phyloP scores from a whole-genome alignment of 2,888 invertebrate genomes.

The Synanthedon myopaeformis region DNA sequence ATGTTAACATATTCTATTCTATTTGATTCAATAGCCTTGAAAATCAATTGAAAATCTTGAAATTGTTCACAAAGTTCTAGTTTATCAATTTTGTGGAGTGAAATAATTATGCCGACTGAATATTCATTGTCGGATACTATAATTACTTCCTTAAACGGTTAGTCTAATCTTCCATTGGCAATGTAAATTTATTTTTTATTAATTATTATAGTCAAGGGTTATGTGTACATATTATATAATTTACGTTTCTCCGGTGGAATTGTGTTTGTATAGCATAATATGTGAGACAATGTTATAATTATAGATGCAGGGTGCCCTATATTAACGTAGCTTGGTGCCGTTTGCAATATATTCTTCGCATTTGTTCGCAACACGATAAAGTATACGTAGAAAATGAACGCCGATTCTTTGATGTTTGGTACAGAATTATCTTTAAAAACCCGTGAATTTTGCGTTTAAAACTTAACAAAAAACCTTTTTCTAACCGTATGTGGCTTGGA shows the following conservation, averaged over 20 bases:
- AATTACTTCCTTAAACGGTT: conserved; percentile 49
- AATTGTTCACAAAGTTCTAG: too few relatives aligned
- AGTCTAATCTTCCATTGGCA: conserved; percentile 6
- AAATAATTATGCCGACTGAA: conserved; percentile 38
- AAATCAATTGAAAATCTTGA: too few relatives aligned
- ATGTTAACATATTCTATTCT: too few relatives aligned
- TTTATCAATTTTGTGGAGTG: not conserved
- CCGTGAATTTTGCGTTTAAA: not conserved
- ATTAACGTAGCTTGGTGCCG: conserved; percentile 24
- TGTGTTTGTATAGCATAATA: conserved; percentile 25
- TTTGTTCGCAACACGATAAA: conserved; percentile 7
- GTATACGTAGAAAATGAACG: conserved; percentile 10
- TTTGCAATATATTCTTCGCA: conserved; percentile 21
- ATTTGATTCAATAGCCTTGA: too few relatives aligned
- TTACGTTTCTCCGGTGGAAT: conserved; percentile 29
- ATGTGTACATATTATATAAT: conserved; percentile 45
- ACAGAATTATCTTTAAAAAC: conserved; percentile 4
- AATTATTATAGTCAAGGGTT: conserved; percentile 4
- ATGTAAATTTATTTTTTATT: too few relatives aligned
- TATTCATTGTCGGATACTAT: conserved; percentile 46
- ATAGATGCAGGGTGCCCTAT: conserved; percentile 47
- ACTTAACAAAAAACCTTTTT: not conserved
- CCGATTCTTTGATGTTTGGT: conserved; percentile 20
- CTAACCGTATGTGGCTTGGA: not conserved
- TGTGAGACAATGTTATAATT: conserved; percentile 56